Base-by-base conservation (phyloP, 2,888 invertebrate species). In the Taphrorychus bicolor region DNA sequence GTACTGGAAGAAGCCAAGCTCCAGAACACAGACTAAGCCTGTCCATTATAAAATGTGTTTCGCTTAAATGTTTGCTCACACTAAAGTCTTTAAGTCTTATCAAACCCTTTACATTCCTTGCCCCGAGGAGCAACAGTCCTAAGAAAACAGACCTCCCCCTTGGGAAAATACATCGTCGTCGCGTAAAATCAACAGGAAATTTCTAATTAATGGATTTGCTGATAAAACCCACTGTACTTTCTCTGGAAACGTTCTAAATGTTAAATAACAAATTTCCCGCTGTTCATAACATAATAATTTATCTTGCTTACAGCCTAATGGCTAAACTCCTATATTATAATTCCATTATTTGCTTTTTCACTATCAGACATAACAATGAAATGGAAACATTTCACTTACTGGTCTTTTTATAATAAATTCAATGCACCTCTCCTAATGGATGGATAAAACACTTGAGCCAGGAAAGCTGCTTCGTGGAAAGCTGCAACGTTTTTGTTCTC, bases 61-160 rank as follows among this genome's bases (percentile, higher is more conserved):
- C 45, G 14, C 45, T 17, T 14, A 45, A 45, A 45, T 17, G 14
- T 45, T 45, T 45, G 45, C 45, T 45, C 14, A 45, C 14, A 3
- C 45, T 45, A 17, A 45, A 45, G 17, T 45, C 45, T 45, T 45
- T 45, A 45, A 14, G 45, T 17, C 3, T 45, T 45, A 45, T 17
- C 45, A 45, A 45, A 45, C 45, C 4, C 45, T 17, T 45, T 45
- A 2, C 45, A 45, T 45, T 45, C 45, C 14, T 11, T 17, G 14
- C 17, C 4, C 16, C 14, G 5, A 45, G 51, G 51, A 59, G 49
- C 48, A 59, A 59, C 48, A 59, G 48, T 59, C 59, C 59, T 59
- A 59, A 59, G 59, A 59, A 49, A 59, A 59, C 59, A 59, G 18
- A 59, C 59, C 32, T 59, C 32, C 59, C 59, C n/a, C n/a, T n/a